A percentile compares a stretch with the other conserved stretches of the same genome.
Evolutionary conservation across 2,888 invertebrate species (phyloP).

Genomic region (Erannis defoliaria): DNA sequence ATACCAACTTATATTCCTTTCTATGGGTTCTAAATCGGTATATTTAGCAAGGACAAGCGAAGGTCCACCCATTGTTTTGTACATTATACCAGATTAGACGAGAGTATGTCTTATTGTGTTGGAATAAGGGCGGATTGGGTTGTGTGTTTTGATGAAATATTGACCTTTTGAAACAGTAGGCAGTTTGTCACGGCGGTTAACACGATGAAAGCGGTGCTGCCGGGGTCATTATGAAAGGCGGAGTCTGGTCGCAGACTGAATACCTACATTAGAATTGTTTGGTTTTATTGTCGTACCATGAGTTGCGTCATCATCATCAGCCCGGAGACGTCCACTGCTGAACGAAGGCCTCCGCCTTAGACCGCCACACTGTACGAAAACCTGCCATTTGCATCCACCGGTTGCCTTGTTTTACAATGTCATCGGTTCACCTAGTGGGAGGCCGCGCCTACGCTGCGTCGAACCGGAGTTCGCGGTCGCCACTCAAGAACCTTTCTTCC

Average conservation of each 20-base stretch:
- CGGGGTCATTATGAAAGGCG: constrained; percentile 28
- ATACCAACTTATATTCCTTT: constrained; percentile 21
- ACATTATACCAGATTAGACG: neutral
- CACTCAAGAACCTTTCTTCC: too few species aligned
- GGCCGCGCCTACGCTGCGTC: too few species aligned
- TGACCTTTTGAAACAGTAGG: constrained; percentile 41
- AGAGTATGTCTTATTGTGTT: constrained; percentile 29
- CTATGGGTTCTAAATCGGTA: constrained; percentile 26
- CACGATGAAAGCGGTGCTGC: constrained; percentile 39
- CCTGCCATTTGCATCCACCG: too few species aligned
- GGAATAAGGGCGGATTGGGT: constrained; percentile 21
- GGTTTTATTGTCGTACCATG: neutral
- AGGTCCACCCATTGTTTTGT: constrained; percentile 39
- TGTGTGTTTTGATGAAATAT: constrained; percentile 31
- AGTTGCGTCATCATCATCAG: too few species aligned
- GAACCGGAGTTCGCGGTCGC: too few species aligned
- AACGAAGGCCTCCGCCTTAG: too few species aligned
- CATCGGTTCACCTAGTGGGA: too few species aligned
- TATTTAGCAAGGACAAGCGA: constrained; percentile 42
- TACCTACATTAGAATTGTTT: constrained; percentile 11
- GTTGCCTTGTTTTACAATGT: too few species aligned
- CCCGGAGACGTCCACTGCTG: too few species aligned
- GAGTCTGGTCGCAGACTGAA: neutral
- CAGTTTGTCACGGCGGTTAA: constrained; percentile 43
- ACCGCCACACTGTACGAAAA: too few species aligned